Evolutionary conservation across 2,888 invertebrate genomes (phyloP).

Genomic region (Perithous albicinctus): DNA sequence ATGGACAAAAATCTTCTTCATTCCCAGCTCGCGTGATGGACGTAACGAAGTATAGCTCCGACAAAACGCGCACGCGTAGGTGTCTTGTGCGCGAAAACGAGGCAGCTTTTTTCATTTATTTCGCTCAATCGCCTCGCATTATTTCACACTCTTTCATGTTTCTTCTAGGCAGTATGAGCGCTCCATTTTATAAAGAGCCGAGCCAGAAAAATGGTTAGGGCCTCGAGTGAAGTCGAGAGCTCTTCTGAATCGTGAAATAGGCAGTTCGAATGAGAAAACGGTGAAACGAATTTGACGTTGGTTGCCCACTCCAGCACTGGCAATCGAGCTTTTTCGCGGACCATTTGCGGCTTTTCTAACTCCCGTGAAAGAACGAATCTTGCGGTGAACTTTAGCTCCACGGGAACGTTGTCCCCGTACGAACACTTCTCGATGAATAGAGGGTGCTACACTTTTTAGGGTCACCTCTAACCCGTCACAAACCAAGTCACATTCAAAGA

Average conservation of each 20-base stretch:
- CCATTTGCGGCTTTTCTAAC: conserved; percentile 63
- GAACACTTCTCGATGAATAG: conserved; percentile 49
- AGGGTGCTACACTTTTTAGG: conserved; percentile 42
- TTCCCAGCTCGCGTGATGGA: neutral
- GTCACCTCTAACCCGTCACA: conserved; percentile 42
- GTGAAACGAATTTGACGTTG: conserved; percentile 49
- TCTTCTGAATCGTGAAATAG: conserved; percentile 63
- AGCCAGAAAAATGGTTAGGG: conserved; percentile 43
- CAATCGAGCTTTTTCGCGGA: conserved; percentile 60
- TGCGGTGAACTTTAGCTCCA: conserved; percentile 8
- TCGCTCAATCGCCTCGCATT: conserved; percentile 31
- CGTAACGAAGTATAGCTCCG: conserved; percentile 23
- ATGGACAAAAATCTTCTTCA: neutral
- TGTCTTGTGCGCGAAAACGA: conserved; percentile 31
- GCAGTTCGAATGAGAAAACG: conserved; percentile 46
- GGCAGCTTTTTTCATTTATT: conserved; percentile 30
- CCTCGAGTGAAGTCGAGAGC: conserved; percentile 34
- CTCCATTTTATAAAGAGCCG: conserved; percentile 7
- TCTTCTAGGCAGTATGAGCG: neutral
- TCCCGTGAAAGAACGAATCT: conserved; percentile 41
- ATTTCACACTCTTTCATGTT: conserved; percentile 32
- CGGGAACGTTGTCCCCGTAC: conserved; percentile 31
- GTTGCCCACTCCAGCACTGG: conserved; percentile 49
- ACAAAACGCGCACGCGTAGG: conserved; percentile 21
- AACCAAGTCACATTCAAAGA: conserved; percentile 37